Conservation (phyloP, 2,888 invertebrate species). For the Cryptophagus acutangulus region DNA sequence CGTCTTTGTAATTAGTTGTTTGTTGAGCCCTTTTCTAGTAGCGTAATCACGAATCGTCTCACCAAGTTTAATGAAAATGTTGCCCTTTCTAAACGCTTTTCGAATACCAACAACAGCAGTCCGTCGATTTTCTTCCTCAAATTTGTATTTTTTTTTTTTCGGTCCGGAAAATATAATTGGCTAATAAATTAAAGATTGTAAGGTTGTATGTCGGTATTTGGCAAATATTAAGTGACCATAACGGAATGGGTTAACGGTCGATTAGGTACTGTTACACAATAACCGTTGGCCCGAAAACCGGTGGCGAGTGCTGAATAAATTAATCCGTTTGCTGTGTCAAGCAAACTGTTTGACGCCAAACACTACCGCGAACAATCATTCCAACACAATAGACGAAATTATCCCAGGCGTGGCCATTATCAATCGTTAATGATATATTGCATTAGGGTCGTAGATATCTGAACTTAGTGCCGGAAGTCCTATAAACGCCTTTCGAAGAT, state of each 20-base stretch:
- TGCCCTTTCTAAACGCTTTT: constrained; percentile 5
- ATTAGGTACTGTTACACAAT: constrained; percentile 27
- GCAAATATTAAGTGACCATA: constrained; percentile 18
- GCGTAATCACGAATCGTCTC: constrained; percentile 11
- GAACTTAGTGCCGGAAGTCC: constrained; percentile 3
- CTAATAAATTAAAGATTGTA: too few species aligned
- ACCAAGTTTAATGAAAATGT: constrained; percentile 13
- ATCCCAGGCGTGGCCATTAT: constrained; percentile 21
- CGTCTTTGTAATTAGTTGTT: constrained; percentile 16
- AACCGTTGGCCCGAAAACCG: constrained; percentile 23
- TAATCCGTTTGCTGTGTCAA: constrained; percentile 33
- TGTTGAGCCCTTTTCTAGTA: constrained; percentile 13
- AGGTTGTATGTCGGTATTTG: too few species aligned
- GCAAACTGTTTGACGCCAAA: constrained; percentile 32
- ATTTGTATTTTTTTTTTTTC: too few species aligned
- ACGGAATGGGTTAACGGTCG: constrained; percentile 22
- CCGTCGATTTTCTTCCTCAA: too few species aligned
- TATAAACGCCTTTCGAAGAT: background rate
- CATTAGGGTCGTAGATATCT: constrained; percentile 7
- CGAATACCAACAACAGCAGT: constrained; percentile 10
- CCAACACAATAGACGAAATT: constrained; percentile 29
- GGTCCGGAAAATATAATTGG: too few species aligned
- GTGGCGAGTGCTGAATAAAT: constrained; percentile 27
- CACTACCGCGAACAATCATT: constrained; percentile 28
- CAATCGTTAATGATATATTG: constrained; percentile 22